phyloP scores from a whole-genome alignment of 2,113 vertebrate species.

The Erythrolamprus reginae region DNA sequence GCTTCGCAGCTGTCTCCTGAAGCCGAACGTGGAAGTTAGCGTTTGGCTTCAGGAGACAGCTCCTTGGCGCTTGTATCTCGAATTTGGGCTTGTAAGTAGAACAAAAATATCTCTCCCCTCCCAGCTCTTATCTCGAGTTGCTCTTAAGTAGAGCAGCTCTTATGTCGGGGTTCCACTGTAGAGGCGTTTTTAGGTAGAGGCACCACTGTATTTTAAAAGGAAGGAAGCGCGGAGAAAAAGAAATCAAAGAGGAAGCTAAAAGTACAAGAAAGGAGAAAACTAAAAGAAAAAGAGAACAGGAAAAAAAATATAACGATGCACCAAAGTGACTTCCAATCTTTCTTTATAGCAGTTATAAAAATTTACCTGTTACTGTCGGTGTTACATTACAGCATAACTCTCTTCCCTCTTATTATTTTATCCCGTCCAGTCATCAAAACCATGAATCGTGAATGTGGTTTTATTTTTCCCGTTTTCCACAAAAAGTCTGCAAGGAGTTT shows the following conservation, averaged over 20 bases:
- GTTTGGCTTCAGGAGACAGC: no score
- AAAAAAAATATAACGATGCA: background rate
- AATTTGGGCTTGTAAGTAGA: no score
- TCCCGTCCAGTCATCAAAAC: background rate
- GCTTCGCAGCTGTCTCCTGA: no score
- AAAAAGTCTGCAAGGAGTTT: background rate
- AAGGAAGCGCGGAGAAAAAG: no score
- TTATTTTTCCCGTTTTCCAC: background rate
- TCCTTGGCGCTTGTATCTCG: no score
- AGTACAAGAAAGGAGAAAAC: background rate
- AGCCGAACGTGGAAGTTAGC: no score
- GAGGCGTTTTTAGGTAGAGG: no score
- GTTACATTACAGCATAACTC: background rate
- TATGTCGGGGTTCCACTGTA: no score
- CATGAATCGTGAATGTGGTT: background rate
- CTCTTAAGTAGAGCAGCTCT: no score
- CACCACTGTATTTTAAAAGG: no score
- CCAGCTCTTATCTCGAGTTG: no score
- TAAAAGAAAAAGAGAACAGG: background rate
- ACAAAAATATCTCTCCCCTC: no score
- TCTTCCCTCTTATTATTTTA: background rate
- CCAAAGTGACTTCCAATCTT: background rate
- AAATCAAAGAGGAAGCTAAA: background rate
- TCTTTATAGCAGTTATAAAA: background rate
- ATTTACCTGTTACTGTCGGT: background rate